Evolutionary conservation across 2,113 vertebrate species (phyloP).

Genomic region (Thomomys bottae): DNA sequence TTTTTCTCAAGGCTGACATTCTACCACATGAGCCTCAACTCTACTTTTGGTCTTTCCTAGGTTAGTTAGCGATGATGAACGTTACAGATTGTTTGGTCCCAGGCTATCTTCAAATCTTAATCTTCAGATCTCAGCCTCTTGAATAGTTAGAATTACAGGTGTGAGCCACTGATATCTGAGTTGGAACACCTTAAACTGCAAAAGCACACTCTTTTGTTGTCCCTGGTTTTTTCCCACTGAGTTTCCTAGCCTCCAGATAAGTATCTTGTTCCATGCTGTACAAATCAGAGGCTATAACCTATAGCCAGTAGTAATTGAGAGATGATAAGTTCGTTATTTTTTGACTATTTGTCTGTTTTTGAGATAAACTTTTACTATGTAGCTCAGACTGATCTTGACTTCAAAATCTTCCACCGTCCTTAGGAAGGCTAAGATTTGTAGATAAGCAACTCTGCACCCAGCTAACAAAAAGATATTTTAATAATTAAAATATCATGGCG

Average conservation of each 20-base stretch:
- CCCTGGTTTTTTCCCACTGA: rapidly evolving
- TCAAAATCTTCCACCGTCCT: too few relatives aligned
- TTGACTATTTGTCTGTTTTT: background rate
- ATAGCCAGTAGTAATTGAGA: background rate
- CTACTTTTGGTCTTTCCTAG: too few relatives aligned
- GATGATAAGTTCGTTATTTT: background rate
- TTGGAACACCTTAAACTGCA: background rate
- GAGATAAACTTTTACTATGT: background rate
- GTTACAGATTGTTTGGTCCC: too few relatives aligned
- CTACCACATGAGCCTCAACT: too few relatives aligned
- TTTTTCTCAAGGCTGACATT: too few relatives aligned
- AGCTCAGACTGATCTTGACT: background rate
- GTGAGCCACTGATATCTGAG: too few relatives aligned
- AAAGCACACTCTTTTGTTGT: background rate
- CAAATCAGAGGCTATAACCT: too few relatives aligned
- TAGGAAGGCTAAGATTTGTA: background rate
- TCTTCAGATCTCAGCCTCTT: too few relatives aligned
- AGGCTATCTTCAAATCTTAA: too few relatives aligned
- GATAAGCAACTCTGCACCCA: background rate
- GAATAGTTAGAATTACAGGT: too few relatives aligned
- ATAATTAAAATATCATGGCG: background rate
- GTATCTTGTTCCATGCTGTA: background rate
- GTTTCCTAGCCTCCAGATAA: rapidly evolving
- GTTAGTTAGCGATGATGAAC: too few relatives aligned
- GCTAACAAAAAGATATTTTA: background rate